Conservation (phyloP, 2,797 vertebrate species). For the Varecia variegata region DNA sequence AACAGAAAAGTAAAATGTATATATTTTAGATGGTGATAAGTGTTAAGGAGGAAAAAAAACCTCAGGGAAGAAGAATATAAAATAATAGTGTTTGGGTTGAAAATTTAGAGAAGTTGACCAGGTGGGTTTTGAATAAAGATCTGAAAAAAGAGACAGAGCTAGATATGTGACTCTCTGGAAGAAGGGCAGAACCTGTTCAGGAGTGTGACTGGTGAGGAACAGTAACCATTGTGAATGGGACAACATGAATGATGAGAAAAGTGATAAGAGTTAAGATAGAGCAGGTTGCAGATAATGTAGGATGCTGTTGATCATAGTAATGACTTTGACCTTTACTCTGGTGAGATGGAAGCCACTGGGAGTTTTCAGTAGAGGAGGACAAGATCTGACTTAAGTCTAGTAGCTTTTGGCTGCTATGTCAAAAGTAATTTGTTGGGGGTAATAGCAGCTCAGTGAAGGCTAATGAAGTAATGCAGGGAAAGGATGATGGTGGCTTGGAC, state of each 20-base stretch:
- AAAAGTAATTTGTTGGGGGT: background rate
- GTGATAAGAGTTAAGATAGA: background rate
- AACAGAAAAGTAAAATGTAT: constrained; percentile 17
- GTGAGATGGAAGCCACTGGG: background rate
- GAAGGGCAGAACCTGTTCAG: background rate
- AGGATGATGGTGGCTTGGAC: background rate
- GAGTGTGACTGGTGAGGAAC: background rate
- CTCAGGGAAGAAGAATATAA: background rate
- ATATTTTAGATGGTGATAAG: constrained; percentile 6
- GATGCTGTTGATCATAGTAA: background rate
- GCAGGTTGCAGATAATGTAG: background rate
- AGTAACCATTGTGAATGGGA: background rate
- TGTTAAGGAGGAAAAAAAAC: background rate
- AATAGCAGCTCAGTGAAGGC: background rate
- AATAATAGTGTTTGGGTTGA: background rate
- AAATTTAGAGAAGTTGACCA: constrained; percentile 1
- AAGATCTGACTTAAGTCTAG: background rate
- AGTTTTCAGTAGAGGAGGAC: background rate
- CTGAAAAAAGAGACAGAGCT: background rate
- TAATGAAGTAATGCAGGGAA: background rate
- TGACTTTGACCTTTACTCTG: background rate
- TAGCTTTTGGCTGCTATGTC: background rate
- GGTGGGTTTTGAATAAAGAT: background rate
- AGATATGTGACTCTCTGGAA: background rate
- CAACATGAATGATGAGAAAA: background rate